Evolutionary conservation across 2,888 invertebrate genomes (phyloP).

Genomic region (Hyposoter didymator): DNA sequence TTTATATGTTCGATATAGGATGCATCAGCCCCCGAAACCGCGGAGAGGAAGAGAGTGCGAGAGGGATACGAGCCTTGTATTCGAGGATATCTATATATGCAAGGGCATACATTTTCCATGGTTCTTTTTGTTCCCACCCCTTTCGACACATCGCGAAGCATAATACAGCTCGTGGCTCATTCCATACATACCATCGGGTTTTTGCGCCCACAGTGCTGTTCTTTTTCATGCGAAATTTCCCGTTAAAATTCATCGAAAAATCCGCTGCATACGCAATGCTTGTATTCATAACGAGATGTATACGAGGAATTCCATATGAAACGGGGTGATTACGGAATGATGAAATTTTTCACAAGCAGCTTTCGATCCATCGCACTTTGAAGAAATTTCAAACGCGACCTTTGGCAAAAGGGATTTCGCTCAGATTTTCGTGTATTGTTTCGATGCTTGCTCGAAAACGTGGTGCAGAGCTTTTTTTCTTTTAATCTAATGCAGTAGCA

Average conservation of each 20-base stretch:
- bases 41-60: slow-evolving; percentile 7
- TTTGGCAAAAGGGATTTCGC: not conserved
- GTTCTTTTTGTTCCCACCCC: slow-evolving; percentile 42
- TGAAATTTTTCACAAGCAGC: slow-evolving; percentile 7
- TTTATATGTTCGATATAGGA: slow-evolving; percentile 8
- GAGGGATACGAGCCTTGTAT: not conserved
- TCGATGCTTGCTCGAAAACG: not conserved
- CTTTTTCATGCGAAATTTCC: slow-evolving; percentile 55
- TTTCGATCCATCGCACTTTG: not conserved
- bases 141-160: slow-evolving; percentile 45
- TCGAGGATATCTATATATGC: not conserved
- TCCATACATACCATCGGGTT: not conserved
- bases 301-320: slow-evolving; percentile 23
- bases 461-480: not conserved
- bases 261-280: slow-evolving; percentile 41
- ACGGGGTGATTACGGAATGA: not conserved
- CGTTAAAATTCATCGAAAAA: slow-evolving; percentile 64
- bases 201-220: slow-evolving; percentile 15
- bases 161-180: slow-evolving; percentile 32
- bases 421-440: not conserved
- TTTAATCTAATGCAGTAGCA: not conserved
- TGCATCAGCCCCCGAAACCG: slow-evolving; percentile 55
- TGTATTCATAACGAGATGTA: slow-evolving; percentile 14
- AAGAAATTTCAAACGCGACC: not conserved
- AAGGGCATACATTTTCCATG: slow-evolving; percentile 35